Conservation (phyloP, 2,888 invertebrate species). For the Hirtodrosophila alboralis region DNA sequence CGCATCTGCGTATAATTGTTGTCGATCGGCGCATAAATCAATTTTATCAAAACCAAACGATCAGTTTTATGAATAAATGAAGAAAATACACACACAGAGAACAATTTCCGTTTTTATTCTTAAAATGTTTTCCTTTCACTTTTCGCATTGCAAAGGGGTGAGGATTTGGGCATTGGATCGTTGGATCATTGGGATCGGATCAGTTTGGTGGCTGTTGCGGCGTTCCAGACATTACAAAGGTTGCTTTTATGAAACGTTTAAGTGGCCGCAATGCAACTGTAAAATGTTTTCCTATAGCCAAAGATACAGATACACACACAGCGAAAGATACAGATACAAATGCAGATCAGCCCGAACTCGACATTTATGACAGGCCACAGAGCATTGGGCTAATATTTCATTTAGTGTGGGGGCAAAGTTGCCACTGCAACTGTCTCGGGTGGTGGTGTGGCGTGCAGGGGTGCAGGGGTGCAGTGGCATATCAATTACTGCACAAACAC, state of each 20-base stretch:
- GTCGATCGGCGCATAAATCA: constrained; percentile 79
- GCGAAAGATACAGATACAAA: constrained; percentile 45
- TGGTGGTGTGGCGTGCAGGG: constrained; percentile 41
- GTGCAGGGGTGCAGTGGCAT: constrained; percentile 79
- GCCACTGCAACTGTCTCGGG: constrained; percentile 19
- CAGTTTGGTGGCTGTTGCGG: constrained; percentile 36
- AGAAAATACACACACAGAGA: constrained; percentile 37
- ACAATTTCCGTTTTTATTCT: constrained; percentile 67
- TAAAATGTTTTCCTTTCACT: constrained; percentile 54
- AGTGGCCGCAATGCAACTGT: constrained; percentile 77
- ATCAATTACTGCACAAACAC: constrained; percentile 83
- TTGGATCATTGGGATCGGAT: constrained; percentile 28
- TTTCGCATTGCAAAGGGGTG: constrained; percentile 54
- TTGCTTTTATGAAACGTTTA: constrained; percentile 80
- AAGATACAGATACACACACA: constrained; percentile 26
- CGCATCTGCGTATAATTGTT: constrained; percentile 79
- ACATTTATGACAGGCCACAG: constrained; percentile 77
- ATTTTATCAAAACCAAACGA: constrained; percentile 79
- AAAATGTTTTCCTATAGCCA: constrained; percentile 62
- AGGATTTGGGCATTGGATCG: constrained; percentile 2
- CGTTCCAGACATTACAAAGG: constrained; percentile 70
- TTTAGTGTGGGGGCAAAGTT: constrained; percentile 57
- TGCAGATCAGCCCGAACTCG: constrained; percentile 43
- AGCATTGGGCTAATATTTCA: constrained; percentile 73
- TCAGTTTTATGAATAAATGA: constrained; percentile 77